Conservation (phyloP, 2,888 invertebrate species). For the Cataglyphis livida region DNA sequence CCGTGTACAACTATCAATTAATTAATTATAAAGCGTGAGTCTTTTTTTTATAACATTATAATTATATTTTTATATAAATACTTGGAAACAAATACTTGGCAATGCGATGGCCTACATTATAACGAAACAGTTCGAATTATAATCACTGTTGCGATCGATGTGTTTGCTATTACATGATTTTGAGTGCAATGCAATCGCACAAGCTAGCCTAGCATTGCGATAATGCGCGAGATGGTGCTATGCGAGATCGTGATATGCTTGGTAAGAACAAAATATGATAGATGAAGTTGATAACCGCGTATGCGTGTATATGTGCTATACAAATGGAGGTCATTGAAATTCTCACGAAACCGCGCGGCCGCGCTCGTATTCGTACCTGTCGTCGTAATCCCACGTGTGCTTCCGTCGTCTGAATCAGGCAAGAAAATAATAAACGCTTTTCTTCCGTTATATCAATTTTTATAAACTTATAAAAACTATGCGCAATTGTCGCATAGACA, state of each 20-base stretch:
- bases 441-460: constrained; percentile 47
- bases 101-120: constrained; percentile 27
- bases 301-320: constrained; percentile 51
- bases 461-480: constrained; percentile 9
- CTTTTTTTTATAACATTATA: neutral
- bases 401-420: constrained; percentile 86
- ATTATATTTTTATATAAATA: constrained; percentile 1
- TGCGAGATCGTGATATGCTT: constrained; percentile 33
- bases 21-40: constrained; percentile 17
- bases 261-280: constrained; percentile 39
- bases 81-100: neutral
- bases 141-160: constrained; percentile 37
- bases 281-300: constrained; percentile 43
- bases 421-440: constrained; percentile 75
- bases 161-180: constrained; percentile 36
- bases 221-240: constrained; percentile 46
- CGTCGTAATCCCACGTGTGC: constrained; percentile 87
- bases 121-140: constrained; percentile 23
- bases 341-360: constrained; percentile 67
- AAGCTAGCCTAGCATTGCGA: constrained; percentile 26
- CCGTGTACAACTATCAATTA: constrained; percentile 2
- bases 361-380: constrained; percentile 85
- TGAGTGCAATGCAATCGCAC: constrained; percentile 46
- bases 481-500: constrained; percentile 20
- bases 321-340: constrained; percentile 58